Base-by-base conservation (phyloP, 2,113 vertebrate species). In the Pungitius pungitius region DNA sequence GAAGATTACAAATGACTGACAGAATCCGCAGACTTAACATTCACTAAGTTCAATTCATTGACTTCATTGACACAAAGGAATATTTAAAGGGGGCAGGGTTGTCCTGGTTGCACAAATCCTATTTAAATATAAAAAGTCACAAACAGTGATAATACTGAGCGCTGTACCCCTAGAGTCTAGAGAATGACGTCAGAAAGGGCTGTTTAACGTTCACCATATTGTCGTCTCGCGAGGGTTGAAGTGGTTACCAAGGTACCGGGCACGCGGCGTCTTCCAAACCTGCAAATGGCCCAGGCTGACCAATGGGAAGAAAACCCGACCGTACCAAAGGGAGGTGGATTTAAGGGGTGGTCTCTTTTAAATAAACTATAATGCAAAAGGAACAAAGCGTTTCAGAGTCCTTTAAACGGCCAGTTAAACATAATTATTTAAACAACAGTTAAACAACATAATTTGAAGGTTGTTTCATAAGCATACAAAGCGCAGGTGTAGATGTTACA, bases 261-360 rank as follows among this genome's bases (percentile, higher is more conserved):
- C 18, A 82, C 63, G 67, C 81, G 1, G 87, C 82, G 55, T 89
- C 65, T 18, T 90, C 77, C 78, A 85, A 86, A 88, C 55, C 8
- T 43, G 15, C 59, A 30, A 69, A 76, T 6, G 58, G 14, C 30
- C 56, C 65, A 1, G 8, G 4, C 18, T 75, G 74, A 80, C 88
- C 88, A 89, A 87, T 87, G 71, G 73, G 54, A 24, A 33, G 3
- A 4, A 24, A 56, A 3, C 20, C 35, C 11, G 89, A 72, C 30
- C 49, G 56, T 89, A 89, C 89, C 82, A 90, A 77, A 26, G 0
- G 0, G 22, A n/a, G 42, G 40, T 6, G 20, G 6, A 4, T 20
- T 71, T 63, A 43, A 77, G 87, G 82, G 81, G 76, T 45, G 47
- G 11, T 26, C 8, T 42, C 1, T 56, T 1, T 10, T 43, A 35